Conservation (phyloP, 2,113 vertebrate genomes). For the Spizaetus ornatus region DNA sequence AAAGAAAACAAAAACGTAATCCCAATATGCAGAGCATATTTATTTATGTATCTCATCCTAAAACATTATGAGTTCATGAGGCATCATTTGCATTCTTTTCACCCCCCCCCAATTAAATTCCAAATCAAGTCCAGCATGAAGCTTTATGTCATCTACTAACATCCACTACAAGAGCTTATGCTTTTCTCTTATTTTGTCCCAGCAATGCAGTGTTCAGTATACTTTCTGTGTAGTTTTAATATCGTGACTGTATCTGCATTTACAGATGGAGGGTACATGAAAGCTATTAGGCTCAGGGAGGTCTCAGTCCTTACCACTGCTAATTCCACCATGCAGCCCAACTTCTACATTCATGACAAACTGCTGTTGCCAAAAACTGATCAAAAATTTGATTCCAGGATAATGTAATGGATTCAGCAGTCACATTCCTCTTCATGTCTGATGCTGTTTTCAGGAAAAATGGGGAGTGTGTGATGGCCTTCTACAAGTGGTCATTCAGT, state of each 20-base stretch:
- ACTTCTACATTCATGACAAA: neutral
- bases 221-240: neutral
- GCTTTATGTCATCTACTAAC: neutral
- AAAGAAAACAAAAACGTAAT: neutral
- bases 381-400: neutral
- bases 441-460: neutral
- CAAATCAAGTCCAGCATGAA: neutral
- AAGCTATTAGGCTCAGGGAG: neutral
- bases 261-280: neutral
- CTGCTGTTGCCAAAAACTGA: neutral
- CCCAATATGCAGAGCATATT: neutral
- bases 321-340: neutral
- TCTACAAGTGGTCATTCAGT: neutral
- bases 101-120: neutral
- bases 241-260: neutral
- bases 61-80: neutral
- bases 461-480: neutral
- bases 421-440: neutral
- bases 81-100: neutral
- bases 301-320: neutral
- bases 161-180: neutral
- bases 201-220: neutral
- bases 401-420: neutral
- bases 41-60: neutral
- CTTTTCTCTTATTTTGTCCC: neutral